phyloP scores from a whole-genome alignment of 2,888 invertebrate species.

The Tortrix viridana region DNA sequence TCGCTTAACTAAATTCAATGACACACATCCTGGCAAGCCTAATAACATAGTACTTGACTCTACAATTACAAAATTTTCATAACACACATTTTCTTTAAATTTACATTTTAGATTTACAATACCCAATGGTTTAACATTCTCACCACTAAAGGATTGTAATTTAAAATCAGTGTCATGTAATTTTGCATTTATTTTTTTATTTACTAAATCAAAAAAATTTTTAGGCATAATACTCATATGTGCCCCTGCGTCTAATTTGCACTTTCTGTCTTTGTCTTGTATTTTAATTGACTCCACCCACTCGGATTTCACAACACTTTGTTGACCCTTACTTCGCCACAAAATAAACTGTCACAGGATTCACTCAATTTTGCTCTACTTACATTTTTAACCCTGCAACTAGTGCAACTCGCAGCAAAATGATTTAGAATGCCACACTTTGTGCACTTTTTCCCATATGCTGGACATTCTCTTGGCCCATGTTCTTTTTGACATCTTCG shows the following conservation, averaged over 20 bases:
- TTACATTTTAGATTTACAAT: conserved; percentile 5
- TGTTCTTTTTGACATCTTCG: conserved; percentile 19
- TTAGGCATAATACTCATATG: conserved; percentile 11
- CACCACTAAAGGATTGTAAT: conserved; percentile 4
- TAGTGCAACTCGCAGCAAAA: conserved; percentile 9
- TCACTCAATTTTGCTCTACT: neutral
- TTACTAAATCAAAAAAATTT: neutral
- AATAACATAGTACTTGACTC: neutral
- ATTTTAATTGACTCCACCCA: no score
- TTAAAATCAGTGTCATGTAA: neutral
- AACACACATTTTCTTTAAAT: neutral
- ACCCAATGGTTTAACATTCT: neutral
- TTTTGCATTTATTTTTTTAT: neutral
- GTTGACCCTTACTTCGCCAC: no score
- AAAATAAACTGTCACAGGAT: no score
- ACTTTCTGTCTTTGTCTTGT: no score
- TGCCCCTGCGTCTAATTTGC: conserved; percentile 9
- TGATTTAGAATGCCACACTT: conserved; percentile 15
- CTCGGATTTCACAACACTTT: no score
- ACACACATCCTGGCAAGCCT: conserved; percentile 6
- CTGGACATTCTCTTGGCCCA: conserved; percentile 19
- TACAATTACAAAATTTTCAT: conserved; percentile 14
- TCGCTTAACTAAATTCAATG: neutral
- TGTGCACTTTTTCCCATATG: conserved; percentile 17
- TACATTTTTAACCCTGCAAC: no score